Conservation (phyloP, 2,888 invertebrate genomes). For the Eumacrocentrus americanus region DNA sequence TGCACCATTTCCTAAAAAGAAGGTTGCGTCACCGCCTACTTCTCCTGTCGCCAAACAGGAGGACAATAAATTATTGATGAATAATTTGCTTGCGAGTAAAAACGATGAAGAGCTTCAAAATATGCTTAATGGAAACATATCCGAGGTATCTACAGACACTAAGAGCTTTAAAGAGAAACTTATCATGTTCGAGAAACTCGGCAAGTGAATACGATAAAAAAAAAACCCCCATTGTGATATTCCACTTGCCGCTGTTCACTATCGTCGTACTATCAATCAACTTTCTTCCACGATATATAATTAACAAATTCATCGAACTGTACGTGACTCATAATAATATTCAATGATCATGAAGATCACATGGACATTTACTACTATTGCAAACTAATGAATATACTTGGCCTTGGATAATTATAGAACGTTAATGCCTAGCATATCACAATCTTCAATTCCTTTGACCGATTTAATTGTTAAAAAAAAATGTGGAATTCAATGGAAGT, state of each 20-base stretch:
- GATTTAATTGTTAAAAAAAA: too few relatives aligned
- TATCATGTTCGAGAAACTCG: conserved; percentile 60
- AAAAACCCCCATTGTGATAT: conserved; percentile 4
- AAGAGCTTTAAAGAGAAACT: conserved; percentile 59
- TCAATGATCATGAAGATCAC: too few relatives aligned
- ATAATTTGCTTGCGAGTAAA: conserved; percentile 52
- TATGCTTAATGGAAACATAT: conserved; percentile 60
- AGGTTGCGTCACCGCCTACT: conserved; percentile 48
- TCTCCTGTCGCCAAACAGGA: conserved; percentile 53
- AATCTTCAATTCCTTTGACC: too few relatives aligned
- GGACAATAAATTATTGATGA: conserved; percentile 54
- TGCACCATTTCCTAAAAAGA: conserved; percentile 53
- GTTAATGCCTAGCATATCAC: too few relatives aligned
- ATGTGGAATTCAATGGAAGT: too few relatives aligned
- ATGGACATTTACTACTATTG: too few relatives aligned
- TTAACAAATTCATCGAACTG: not conserved
- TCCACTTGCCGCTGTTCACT: not conserved
- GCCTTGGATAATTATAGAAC: too few relatives aligned
- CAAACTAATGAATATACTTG: too few relatives aligned
- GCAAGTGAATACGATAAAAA: conserved; percentile 46
- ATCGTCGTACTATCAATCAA: not conserved
- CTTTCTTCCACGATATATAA: not conserved
- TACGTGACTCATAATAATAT: not conserved
- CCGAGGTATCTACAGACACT: conserved; percentile 58
- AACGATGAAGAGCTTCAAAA: conserved; percentile 59